Conservation (phyloP, 2,113 vertebrate species). For the Nothoprocta pentlandii region DNA sequence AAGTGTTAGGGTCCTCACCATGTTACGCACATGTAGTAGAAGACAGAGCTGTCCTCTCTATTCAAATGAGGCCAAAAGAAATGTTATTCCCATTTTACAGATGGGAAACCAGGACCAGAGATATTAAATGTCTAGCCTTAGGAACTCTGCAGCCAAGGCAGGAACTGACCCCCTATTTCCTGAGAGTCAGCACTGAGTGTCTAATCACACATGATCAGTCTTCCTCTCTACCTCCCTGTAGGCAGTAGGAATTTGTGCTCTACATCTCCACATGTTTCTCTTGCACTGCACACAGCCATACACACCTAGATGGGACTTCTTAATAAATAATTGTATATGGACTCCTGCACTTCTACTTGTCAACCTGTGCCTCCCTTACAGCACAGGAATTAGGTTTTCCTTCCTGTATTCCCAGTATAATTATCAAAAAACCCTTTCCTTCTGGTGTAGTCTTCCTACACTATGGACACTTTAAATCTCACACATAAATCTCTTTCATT, state of each 20-base stretch:
- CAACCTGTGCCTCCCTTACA: constrained; percentile 31
- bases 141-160: constrained; percentile 46
- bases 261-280: constrained; percentile 47
- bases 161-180: constrained; percentile 56
- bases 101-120: constrained; percentile 37
- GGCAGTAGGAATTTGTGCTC: constrained; percentile 47
- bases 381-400: constrained; percentile 36
- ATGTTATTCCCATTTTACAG: constrained; percentile 37
- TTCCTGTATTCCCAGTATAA: constrained; percentile 51
- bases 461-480: constrained; percentile 48
- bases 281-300: neutral
- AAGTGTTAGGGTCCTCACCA: neutral
- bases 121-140: constrained; percentile 50
- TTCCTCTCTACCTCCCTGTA: constrained; percentile 67
- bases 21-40: accelerated
- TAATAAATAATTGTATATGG: constrained; percentile 19
- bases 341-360: constrained; percentile 38
- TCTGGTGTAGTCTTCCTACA: constrained; percentile 32
- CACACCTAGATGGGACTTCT: constrained; percentile 35
- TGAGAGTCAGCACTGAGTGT: neutral
- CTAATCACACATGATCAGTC: constrained; percentile 63
- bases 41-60: neutral
- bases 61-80: constrained; percentile 37
- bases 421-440: constrained; percentile 28
- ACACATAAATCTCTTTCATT: constrained; percentile 59